Evolutionary conservation across 2,888 invertebrate genomes (phyloP).

Genomic region (Macaria notata): DNA sequence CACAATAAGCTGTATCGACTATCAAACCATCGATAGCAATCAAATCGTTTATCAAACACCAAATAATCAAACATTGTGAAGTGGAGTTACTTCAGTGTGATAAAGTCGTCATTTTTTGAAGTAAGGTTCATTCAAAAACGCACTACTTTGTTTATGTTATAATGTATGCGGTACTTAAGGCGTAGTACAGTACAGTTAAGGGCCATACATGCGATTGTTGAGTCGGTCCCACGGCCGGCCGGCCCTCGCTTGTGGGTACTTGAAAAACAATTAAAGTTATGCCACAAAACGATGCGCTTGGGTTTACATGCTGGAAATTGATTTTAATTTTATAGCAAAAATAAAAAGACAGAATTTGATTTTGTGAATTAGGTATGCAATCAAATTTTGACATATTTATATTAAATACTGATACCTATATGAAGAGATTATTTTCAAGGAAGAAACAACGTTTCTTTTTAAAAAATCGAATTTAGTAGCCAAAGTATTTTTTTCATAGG

Average conservation of each 20-base stretch:
- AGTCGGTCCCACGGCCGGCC: slow-evolving; percentile 42
- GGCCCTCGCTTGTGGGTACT: slow-evolving; percentile 53
- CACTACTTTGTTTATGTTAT: slow-evolving; percentile 38
- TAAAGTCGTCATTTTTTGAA: slow-evolving; percentile 12
- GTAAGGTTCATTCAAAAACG: slow-evolving; percentile 23
- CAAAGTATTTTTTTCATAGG: too few relatives aligned
- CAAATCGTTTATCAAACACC: slow-evolving; percentile 22
- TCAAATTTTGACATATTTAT: too few relatives aligned
- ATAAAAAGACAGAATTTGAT: too few relatives aligned
- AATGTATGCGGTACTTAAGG: slow-evolving; percentile 32
- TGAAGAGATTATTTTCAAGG: too few relatives aligned
- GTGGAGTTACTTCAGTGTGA: slow-evolving; percentile 9
- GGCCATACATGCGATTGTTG: slow-evolving; percentile 41
- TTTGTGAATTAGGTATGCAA: too few relatives aligned
- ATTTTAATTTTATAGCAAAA: too few relatives aligned
- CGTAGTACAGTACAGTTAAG: slow-evolving; percentile 39
- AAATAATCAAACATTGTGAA: slow-evolving; percentile 2
- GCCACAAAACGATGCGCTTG: slow-evolving; percentile 43
- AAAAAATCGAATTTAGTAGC: too few relatives aligned
- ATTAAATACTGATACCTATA: too few relatives aligned
- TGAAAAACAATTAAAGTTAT: slow-evolving; percentile 78
- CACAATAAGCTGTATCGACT: not conserved
- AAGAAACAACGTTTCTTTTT: too few relatives aligned
- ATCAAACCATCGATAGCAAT: slow-evolving; percentile 5
- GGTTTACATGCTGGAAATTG: slow-evolving; percentile 45